These are phyloP conservation scores for Drosophila mimica DNA, from an alignment of 2,888 invertebrate species.

Conservation along the genomic window DNA sequence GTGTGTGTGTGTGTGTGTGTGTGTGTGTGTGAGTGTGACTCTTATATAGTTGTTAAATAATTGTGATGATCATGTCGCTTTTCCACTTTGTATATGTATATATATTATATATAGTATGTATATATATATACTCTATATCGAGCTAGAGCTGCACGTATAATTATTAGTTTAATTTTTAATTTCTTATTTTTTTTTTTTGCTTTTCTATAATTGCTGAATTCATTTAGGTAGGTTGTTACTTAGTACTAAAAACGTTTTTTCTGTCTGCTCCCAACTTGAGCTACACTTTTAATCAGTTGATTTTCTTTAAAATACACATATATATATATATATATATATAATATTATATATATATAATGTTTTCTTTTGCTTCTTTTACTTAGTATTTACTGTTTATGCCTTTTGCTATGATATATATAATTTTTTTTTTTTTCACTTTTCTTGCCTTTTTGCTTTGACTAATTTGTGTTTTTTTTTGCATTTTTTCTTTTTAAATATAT, in stretches of 20 bases:
- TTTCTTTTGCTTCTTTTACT: slow-evolving; percentile 38
- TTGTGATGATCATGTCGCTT: slow-evolving; percentile 57
- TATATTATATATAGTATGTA: slow-evolving; percentile 16
- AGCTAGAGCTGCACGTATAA: slow-evolving; percentile 47
- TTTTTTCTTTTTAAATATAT: slow-evolving; percentile 32
- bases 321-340: slow-evolving; percentile 61
- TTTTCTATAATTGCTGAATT: slow-evolving; percentile 32
- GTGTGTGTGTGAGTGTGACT: slow-evolving; percentile 20
- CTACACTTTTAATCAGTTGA: slow-evolving; percentile 73
- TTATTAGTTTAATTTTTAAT: slow-evolving; percentile 26
- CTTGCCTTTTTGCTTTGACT: slow-evolving; percentile 46
- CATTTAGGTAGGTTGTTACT: slow-evolving; percentile 80
- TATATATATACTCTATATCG: slow-evolving; percentile 22
- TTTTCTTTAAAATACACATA: slow-evolving; percentile 67
- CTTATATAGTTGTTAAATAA: slow-evolving; percentile 53
- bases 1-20: background rate
- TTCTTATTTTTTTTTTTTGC: background rate
- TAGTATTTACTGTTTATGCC: slow-evolving; percentile 61
- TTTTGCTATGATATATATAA: slow-evolving; percentile 63
- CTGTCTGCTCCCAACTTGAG: slow-evolving; percentile 51
- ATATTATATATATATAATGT: slow-evolving; percentile 39
- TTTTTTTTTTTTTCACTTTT: slow-evolving; percentile 41
- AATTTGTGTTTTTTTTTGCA: slow-evolving; percentile 50
- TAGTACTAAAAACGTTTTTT: slow-evolving; percentile 71
- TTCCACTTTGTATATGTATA: slow-evolving; percentile 30